A percentile compares a stretch with the other conserved stretches of the same genome.
These are phyloP conservation scores for Muraenolepis orangiensis DNA, from an alignment of 2,797 vertebrate genomes.

Conservation along the genomic window DNA sequence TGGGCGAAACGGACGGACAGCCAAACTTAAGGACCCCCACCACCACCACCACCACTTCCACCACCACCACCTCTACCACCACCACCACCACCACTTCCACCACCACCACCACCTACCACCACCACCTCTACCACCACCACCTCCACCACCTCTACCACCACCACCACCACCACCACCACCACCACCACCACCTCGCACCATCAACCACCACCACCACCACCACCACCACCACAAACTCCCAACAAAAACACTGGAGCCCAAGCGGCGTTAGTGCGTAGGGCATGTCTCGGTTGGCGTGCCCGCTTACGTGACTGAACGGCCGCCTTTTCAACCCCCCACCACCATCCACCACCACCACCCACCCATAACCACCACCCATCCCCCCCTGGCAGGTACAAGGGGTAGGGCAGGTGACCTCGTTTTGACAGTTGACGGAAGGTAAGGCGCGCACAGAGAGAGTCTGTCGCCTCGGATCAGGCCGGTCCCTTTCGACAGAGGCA, in stretches of 20 bases:
- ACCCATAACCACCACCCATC: constrained; percentile 29
- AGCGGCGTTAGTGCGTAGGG: not conserved
- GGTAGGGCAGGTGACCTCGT: constrained; percentile 54
- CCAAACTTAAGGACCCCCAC: not conserved
- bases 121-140: too few relatives aligned
- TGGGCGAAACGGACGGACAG: not conserved
- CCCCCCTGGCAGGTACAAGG: constrained; percentile 15
- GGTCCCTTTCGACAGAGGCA: constrained; percentile 29
- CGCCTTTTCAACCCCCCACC: not conserved
- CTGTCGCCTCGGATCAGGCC: constrained; percentile 68
- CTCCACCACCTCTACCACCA: too few relatives aligned
- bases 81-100: too few relatives aligned
- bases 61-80: too few relatives aligned
- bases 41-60: too few relatives aligned
- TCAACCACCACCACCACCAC: too few relatives aligned
- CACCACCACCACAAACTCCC: not conserved
- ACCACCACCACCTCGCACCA: too few relatives aligned
- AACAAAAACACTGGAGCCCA: not conserved
- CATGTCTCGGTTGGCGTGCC: not conserved
- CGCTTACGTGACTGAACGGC: constrained; percentile 10
- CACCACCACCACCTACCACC: too few relatives aligned
- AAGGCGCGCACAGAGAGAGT: constrained; percentile 63
- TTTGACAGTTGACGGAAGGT: constrained; percentile 75
- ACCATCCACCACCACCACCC: not conserved
- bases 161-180: too few relatives aligned